Percentiles rank a stretch among this genome's conserved stretches.
These are phyloP conservation scores for Engystomops pustulosus DNA, from an alignment of 2,113 vertebrate genomes.

Conservation along the genomic window DNA sequence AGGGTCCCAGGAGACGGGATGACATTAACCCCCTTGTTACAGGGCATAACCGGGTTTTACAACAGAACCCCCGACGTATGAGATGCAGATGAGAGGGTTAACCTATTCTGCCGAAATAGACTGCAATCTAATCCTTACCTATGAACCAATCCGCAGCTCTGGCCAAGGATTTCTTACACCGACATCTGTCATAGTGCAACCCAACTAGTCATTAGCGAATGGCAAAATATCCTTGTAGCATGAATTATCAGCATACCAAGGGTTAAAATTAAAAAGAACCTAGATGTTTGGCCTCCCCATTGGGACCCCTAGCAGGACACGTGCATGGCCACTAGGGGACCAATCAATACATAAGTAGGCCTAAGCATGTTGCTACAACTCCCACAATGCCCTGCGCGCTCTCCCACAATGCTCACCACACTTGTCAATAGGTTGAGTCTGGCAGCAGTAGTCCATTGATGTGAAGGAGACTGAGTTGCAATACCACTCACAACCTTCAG, in stretches of 20 bases:
- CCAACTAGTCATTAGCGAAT: background rate
- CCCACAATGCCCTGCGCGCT: background rate
- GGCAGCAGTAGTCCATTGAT: no score
- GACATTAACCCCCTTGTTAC: background rate
- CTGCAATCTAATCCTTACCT: slow-evolving; percentile 19
- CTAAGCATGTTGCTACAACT: background rate
- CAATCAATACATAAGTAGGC: no score
- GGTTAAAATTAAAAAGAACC: background rate
- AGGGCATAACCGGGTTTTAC: no score
- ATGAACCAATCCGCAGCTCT: background rate
- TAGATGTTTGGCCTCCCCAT: background rate
- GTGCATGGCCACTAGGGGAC: background rate
- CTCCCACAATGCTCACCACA: no score
- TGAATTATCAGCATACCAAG: background rate
- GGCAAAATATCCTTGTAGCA: background rate
- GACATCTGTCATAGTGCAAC: slow-evolving; percentile 3
- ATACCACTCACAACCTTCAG: no score
- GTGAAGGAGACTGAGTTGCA: no score
- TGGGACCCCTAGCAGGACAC: background rate
- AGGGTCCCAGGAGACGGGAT: background rate
- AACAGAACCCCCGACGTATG: no score
- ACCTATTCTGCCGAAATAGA: background rate
- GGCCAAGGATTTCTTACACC: background rate
- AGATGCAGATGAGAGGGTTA: background rate
- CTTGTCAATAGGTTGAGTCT: no score